Evolutionary conservation across 2,888 invertebrate species (phyloP), one percentile per base, ranked within the genome.

Genomic region (Mesorhabditis spiculigera): DNA sequence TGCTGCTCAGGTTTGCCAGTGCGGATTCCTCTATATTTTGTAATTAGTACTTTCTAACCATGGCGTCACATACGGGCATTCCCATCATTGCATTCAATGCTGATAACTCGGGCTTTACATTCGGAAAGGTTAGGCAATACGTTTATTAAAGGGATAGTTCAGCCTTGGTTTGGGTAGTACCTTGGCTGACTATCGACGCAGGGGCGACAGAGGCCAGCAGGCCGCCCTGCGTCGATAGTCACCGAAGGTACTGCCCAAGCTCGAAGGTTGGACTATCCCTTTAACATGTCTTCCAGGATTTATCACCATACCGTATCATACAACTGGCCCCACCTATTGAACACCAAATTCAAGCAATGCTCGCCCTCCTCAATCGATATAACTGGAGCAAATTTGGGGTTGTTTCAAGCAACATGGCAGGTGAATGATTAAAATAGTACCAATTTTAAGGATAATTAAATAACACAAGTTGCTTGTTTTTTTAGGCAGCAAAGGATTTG

Each of bases 1-100:
- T 5, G 80, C 82, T 2, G 80, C 80, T 16, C 81, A 82, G 58
- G 58, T 50, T n/a, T 5, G 5, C 42, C 28, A 10, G 28, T 43
- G 13, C 64, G 43, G 13, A 43, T 28, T 64, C 28, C 4, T 64
- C n/a, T 43, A 13, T 64, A 43, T 8, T 43, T 8, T n/a, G 5
- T 8, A 43, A 43, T 63, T 63, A 16, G 65, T 82, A 83, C 68
- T 83, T 83, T 65, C 73, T 83, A 16, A 77, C 76, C 0, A 71
- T 74, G 8, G 73, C 79, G 5, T 74, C 75, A 68, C 74, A 77
- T 44, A 78, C 74, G 3, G 95, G 94, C 78, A 94, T 95, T 86
- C 95, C 95, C 81, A 94, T 95, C 68, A 93, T 95, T 81, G 93
- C 94, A 6, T 96, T 95, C 95, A 95, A 95, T 88, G 94, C 95